Evolutionary conservation across 2,888 invertebrate species (phyloP).

Genomic region (Stictocephala bisonia): DNA sequence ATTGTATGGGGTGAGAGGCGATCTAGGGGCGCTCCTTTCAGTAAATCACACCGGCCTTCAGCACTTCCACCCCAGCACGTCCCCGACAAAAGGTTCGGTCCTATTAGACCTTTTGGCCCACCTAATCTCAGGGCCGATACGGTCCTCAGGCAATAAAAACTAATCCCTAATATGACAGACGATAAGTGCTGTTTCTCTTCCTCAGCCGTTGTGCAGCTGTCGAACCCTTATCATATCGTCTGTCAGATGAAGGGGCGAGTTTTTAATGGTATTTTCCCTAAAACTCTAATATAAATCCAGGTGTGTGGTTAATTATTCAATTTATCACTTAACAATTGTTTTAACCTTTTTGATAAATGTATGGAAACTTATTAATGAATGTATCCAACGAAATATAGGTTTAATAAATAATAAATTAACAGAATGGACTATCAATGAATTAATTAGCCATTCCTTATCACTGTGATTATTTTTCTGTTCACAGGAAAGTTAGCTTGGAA

Average conservation of each 20-base stretch:
- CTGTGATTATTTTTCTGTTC: too few species aligned
- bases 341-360: too few species aligned
- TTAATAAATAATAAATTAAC: too few species aligned
- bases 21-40: not conserved
- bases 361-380: too few species aligned
- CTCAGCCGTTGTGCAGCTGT: not conserved
- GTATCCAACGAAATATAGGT: too few species aligned
- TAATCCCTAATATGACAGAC: constrained; percentile 27
- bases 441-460: too few species aligned
- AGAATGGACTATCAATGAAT: too few species aligned
- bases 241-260: not conserved
- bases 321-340: too few species aligned
- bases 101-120: constrained; percentile 29
- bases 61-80: constrained; percentile 14
- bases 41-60: constrained; percentile 31
- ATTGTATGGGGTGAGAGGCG: not conserved
- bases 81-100: constrained; percentile 24
- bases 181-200: constrained; percentile 22
- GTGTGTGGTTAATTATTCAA: too few species aligned
- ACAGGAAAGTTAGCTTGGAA: too few species aligned
- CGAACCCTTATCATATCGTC: not conserved
- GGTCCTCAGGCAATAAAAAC: constrained; percentile 22
- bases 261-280: too few species aligned
- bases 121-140: constrained; percentile 19
- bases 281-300: too few species aligned